A percentile compares a stretch with the other conserved stretches of the same genome.
These are phyloP conservation scores for Magallana gigas DNA, from an alignment of 1,140 invertebrate species.

Conservation along the genomic window DNA sequence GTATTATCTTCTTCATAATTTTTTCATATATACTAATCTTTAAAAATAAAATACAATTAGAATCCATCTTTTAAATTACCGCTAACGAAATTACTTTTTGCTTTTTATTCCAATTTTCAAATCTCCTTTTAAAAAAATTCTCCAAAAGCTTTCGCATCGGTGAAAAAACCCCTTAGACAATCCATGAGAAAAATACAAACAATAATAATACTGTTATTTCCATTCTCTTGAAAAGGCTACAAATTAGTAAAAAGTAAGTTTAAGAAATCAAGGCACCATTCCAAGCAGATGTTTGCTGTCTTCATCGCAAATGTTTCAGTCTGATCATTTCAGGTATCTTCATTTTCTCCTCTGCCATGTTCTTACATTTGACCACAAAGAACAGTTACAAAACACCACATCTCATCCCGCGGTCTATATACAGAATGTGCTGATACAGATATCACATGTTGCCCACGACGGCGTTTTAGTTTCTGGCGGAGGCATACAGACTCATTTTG, in stretches of 20 bases:
- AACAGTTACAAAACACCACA: slow-evolving; percentile 1
- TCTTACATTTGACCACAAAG: background rate
- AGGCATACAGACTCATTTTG: background rate
- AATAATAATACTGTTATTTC: slow-evolving; percentile 22
- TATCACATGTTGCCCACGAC: slow-evolving; percentile 4
- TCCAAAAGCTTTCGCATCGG: background rate
- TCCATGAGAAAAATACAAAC: background rate
- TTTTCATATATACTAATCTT: background rate
- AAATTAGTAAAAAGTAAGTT: background rate
- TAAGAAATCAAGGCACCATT: background rate
- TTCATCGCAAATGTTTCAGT: background rate
- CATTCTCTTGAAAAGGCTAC: slow-evolving; percentile 28
- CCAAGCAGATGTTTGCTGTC: background rate
- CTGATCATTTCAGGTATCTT: background rate
- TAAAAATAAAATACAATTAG: background rate
- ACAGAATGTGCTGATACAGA: background rate
- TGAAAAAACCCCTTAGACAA: background rate
- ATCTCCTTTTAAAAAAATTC: background rate
- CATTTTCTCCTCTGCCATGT: background rate
- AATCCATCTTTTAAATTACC: background rate
- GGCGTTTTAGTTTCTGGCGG: background rate
- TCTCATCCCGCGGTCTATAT: background rate
- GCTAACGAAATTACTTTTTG: background rate
- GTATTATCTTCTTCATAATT: background rate
- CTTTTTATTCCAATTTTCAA: background rate